A percentile compares a stretch with the other conserved stretches of the same genome.
These are phyloP conservation scores for Xylocopa sonorina DNA, from an alignment of 1,140 invertebrate species.

Conservation along the genomic window DNA sequence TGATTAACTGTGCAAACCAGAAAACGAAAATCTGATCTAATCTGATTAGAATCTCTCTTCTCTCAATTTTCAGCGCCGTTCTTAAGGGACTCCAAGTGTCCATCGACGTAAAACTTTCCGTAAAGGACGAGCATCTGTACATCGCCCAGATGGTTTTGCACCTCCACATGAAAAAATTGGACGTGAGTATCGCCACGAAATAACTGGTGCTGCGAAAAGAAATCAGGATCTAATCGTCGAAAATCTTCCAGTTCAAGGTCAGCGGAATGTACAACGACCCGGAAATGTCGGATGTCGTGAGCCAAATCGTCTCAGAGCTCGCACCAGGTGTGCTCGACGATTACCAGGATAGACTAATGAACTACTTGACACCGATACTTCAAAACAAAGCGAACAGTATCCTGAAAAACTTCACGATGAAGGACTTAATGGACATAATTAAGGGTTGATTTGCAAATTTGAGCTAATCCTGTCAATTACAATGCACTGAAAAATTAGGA, in stretches of 20 bases:
- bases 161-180: conserved; percentile 7
- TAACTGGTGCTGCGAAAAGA: no score
- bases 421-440: conserved; percentile 11
- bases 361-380: accelerated
- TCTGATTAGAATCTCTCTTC: no score
- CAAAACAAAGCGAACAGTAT: conserved; percentile 4
- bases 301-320: conserved; percentile 47
- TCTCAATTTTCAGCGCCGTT: conserved; percentile 30
- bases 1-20: no score
- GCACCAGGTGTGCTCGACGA: conserved; percentile 49
- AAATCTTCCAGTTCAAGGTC: conserved; percentile 41
- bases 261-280: conserved; percentile 60
- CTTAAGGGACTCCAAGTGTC: neutral
- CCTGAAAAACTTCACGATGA: neutral
- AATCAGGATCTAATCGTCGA: neutral
- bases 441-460: neutral
- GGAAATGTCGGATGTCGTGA: conserved; percentile 40
- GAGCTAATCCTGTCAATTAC: neutral
- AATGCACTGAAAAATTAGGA: neutral
- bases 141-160: conserved; percentile 15
- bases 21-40: no score
- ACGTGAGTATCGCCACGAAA: conserved; percentile 48
- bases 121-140: neutral
- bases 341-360: conserved; percentile 45
- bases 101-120: neutral